These are phyloP conservation scores for Argya squamiceps DNA, from an alignment of 2,797 vertebrate genomes.

Conservation along the genomic window DNA sequence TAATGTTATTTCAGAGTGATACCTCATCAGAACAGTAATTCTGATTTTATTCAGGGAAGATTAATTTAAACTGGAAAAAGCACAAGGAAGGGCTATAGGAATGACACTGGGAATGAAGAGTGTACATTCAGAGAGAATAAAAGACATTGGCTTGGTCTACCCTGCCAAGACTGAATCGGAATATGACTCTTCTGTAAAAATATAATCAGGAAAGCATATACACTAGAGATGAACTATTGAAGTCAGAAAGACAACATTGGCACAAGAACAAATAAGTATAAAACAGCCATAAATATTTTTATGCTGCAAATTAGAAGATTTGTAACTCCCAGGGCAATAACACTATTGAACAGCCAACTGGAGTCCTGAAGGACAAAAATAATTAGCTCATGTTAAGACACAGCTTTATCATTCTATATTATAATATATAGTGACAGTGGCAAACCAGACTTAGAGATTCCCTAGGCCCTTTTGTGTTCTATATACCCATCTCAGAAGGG, in stretches of 20 bases:
- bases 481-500: neutral
- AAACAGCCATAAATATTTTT: slow-evolving; percentile 53
- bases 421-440: slow-evolving; percentile 53
- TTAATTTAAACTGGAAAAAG: neutral
- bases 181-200: neutral
- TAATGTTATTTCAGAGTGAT: neutral
- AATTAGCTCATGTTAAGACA: slow-evolving; percentile 61
- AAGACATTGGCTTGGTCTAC: neutral
- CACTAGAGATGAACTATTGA: slow-evolving; percentile 27
- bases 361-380: slow-evolving; percentile 67
- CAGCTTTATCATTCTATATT: slow-evolving; percentile 51
- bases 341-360: slow-evolving; percentile 52
- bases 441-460: slow-evolving; percentile 1
- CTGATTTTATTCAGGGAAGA: neutral
- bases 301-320: slow-evolving; percentile 56
- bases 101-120: neutral
- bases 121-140: neutral
- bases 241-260: slow-evolving; percentile 50
- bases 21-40: neutral
- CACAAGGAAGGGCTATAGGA: neutral
- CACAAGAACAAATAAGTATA: slow-evolving; percentile 46
- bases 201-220: neutral
- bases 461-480: neutral
- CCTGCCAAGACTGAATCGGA: neutral
- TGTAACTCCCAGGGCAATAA: slow-evolving; percentile 54